Percentiles rank a stretch among this genome's conserved stretches.
phyloP scores from a whole-genome alignment of 2,797 vertebrate species.

The Melopsittacus undulatus region DNA sequence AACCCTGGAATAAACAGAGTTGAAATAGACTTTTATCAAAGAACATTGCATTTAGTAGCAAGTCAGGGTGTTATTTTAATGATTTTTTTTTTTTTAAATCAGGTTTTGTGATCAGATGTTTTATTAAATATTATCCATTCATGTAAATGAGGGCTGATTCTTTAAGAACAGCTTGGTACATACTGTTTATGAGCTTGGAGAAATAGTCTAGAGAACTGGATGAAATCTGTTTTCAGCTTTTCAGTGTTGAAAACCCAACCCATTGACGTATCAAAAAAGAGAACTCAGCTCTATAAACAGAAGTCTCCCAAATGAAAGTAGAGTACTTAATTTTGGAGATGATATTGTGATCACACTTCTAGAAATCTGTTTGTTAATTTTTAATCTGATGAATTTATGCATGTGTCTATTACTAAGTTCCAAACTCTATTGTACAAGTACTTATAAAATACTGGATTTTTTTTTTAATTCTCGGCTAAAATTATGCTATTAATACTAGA shows the following conservation, averaged over 20 bases:
- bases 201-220: neutral
- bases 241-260: neutral
- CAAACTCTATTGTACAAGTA: neutral
- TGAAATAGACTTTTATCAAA: conserved; percentile 50
- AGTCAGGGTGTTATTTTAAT: neutral
- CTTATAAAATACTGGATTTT: neutral
- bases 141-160: neutral
- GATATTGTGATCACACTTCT: neutral
- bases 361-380: neutral
- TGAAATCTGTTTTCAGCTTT: neutral
- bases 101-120: conserved; percentile 40
- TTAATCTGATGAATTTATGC: neutral
- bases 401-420: neutral
- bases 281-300: neutral
- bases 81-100: neutral
- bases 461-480: conserved; percentile 8
- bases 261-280: neutral
- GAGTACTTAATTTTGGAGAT: neutral
- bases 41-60: conserved; percentile 53
- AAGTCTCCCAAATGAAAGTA: neutral
- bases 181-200: neutral
- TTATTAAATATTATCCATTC: conserved; percentile 49
- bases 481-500: conserved; percentile 24
- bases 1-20: conserved; percentile 52
- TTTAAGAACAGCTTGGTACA: conserved; percentile 13